These are phyloP conservation scores for Trachelipus rathkii DNA, from an alignment of 1,140 invertebrate species.

Conservation along the genomic window DNA sequence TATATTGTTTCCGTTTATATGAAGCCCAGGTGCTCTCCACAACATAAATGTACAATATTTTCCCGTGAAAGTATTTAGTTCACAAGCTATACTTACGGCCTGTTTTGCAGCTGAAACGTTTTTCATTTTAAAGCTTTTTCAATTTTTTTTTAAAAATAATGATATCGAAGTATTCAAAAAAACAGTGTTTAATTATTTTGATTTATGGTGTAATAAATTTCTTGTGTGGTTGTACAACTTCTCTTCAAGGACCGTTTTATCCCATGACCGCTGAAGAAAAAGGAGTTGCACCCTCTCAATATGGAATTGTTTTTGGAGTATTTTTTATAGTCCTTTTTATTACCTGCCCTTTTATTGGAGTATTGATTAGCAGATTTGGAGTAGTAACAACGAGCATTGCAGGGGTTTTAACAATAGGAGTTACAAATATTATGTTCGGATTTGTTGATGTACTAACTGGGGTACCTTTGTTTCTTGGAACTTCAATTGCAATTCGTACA, in stretches of 20 bases:
- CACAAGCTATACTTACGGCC: too few species aligned
- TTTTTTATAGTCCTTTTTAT: slow-evolving; percentile 19
- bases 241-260: slow-evolving; percentile 26
- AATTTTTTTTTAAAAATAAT: too few species aligned
- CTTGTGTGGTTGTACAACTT: background rate
- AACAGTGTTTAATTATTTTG: too few species aligned
- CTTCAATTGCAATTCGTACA: slow-evolving; percentile 5
- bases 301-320: slow-evolving; percentile 20
- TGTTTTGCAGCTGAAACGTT: too few species aligned
- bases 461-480: background rate
- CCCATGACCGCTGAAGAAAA: slow-evolving; percentile 17
- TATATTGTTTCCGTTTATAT: too few species aligned
- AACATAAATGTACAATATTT: too few species aligned
- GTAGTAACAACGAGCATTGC: slow-evolving; percentile 16
- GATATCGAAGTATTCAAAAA: too few species aligned
- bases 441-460: background rate
- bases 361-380: slow-evolving; percentile 10
- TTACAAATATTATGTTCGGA: slow-evolving; percentile 20
- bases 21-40: too few species aligned
- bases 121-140: too few species aligned
- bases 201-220: too few species aligned
- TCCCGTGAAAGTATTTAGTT: too few species aligned
- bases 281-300: slow-evolving; percentile 20
- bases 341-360: slow-evolving; percentile 12
- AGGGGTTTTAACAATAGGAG: slow-evolving; percentile 7